Conservation (phyloP, 2,113 vertebrate species). For the Mellivora capensis region DNA sequence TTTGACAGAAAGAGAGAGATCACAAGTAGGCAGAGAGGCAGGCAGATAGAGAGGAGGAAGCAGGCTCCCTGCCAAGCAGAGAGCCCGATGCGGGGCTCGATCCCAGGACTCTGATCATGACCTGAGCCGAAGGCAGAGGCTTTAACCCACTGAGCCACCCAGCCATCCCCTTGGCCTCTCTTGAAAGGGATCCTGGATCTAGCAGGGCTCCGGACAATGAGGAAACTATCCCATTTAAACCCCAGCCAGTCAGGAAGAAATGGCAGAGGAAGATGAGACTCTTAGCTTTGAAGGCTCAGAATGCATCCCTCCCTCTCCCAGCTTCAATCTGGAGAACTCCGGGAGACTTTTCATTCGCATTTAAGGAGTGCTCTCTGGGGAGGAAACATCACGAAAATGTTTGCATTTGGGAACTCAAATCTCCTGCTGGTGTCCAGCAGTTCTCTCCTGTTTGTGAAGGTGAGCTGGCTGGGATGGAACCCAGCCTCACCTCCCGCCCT, state of each 20-base stretch:
- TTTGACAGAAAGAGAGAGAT: too few relatives aligned
- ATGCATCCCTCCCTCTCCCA: neutral
- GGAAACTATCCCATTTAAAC: neutral
- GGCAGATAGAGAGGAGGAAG: too few relatives aligned
- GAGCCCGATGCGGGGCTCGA: too few relatives aligned
- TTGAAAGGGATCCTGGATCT: neutral
- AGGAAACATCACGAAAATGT: neutral
- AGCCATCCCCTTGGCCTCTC: neutral
- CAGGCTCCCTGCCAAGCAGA: too few relatives aligned
- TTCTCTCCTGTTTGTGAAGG: neutral
- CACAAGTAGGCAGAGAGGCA: too few relatives aligned
- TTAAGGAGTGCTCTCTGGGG: neutral
- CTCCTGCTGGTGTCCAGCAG: neutral
- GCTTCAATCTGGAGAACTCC: neutral
- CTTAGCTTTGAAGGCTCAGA: neutral
- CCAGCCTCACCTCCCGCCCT: neutral
- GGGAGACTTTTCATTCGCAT: neutral
- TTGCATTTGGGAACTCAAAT: neutral
- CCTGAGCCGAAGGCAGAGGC: too few relatives aligned
- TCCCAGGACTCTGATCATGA: too few relatives aligned
- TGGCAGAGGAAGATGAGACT: neutral
- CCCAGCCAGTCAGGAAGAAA: neutral
- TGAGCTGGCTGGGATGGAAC: neutral
- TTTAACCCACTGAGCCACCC: too few relatives aligned
- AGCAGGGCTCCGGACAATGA: neutral